Conservation (phyloP, 2,797 vertebrate genomes). For the Enteromius afrohamiltoni region DNA sequence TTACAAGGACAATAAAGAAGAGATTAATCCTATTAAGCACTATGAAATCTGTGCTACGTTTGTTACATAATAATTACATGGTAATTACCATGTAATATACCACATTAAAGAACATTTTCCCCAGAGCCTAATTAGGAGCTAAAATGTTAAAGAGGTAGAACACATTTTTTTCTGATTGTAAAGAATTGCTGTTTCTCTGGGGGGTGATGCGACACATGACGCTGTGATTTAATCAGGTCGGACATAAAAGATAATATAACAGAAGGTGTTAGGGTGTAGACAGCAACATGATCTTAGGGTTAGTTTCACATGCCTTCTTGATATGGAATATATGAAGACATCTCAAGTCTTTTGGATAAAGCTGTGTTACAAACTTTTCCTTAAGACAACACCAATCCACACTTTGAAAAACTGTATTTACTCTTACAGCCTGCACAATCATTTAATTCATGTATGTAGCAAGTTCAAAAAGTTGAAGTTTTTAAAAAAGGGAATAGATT, state of each 20-base stretch:
- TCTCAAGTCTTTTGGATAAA: background rate
- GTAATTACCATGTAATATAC: slow-evolving; percentile 22
- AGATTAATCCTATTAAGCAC: slow-evolving; percentile 21
- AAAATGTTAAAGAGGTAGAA: slow-evolving; percentile 17
- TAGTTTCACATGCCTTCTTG: background rate
- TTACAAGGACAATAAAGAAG: slow-evolving; percentile 21
- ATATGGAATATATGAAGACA: background rate
- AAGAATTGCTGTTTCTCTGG: background rate
- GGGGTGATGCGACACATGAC: background rate
- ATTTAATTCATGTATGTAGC: background rate
- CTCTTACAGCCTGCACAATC: background rate
- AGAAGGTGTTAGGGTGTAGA: background rate
- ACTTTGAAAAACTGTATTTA: background rate
- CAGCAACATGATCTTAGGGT: background rate
- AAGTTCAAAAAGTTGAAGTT: background rate
- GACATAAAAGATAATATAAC: slow-evolving; percentile 27
- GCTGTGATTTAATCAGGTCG: slow-evolving; percentile 9
- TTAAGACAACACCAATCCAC: background rate
- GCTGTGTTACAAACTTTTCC: slow-evolving; percentile 2
- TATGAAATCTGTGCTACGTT: background rate
- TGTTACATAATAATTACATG: slow-evolving; percentile 35
- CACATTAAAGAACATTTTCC: slow-evolving; percentile 19
- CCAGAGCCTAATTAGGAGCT: slow-evolving; percentile 16
- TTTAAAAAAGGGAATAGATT: background rate
- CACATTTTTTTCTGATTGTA: background rate